A percentile compares a stretch with the other conserved stretches of the same genome.
Evolutionary conservation across 2,797 vertebrate genomes (phyloP).

Genomic region (Ceryle rudis): DNA sequence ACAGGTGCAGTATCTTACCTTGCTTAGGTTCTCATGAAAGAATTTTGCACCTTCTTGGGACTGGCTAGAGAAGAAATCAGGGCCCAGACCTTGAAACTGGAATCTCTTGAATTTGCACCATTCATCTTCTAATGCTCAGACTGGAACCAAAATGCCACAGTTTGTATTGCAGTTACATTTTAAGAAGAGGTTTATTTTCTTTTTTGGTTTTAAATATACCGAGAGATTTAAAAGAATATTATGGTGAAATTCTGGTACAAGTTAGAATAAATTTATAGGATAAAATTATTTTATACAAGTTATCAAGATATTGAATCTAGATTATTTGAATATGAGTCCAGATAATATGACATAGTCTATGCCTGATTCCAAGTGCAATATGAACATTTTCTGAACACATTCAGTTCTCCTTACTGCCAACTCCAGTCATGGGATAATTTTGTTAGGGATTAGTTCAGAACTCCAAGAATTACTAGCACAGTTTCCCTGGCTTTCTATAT

Average conservation of each 20-base stretch:
- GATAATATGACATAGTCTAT: not conserved
- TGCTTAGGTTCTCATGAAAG: not conserved
- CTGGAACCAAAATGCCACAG: not conserved
- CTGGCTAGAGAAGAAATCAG: not conserved
- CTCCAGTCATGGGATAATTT: not conserved
- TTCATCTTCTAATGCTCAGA: not conserved
- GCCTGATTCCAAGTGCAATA: not conserved
- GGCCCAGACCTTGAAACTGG: not conserved
- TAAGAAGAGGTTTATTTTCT: not conserved
- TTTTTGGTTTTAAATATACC: not conserved
- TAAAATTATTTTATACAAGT: not conserved
- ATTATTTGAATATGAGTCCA: not conserved
- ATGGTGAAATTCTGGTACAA: not conserved
- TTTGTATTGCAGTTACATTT: not conserved
- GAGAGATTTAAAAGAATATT: not conserved
- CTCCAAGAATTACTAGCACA: not conserved
- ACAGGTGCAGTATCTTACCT: not conserved
- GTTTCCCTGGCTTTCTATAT: not conserved
- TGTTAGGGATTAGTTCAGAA: constrained; percentile 11
- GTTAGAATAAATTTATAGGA: not conserved
- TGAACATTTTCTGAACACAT: not conserved
- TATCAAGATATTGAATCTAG: not conserved
- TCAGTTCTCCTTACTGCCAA: not conserved
- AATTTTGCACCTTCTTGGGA: not conserved
- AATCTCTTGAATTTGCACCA: not conserved